Evolutionary conservation across 2,888 invertebrate species (phyloP), one percentile per base, ranked within the genome.

Genomic region (Platerodrilus igneus): DNA sequence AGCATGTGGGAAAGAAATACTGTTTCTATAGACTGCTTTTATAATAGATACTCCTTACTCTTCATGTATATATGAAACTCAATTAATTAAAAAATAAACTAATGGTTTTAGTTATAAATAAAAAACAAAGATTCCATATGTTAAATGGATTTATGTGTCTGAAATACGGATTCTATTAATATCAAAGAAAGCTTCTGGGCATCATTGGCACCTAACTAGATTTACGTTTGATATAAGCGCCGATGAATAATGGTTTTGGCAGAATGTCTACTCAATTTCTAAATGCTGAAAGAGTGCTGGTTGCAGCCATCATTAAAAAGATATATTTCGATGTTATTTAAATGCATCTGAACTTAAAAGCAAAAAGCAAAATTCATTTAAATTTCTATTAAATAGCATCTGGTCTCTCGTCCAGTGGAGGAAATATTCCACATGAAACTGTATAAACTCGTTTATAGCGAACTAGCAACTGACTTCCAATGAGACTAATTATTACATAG

Each of bases 1-100:
- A 56, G 57, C 51, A 45, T 29, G 18, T 40, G 28, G 23, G 21
- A 19, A 41, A 33, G 41, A 37, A 37, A 37, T 23, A 23, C 36
- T 25, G 36, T 21, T 29, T 11, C 27, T n/a, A 25, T 14, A 25
- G 10, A 18, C 25, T 13, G 6, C 11, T 25, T 37, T 34, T 17
- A 11, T 16, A 13, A 7, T 18, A 11, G n/a, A 4, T 16, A 7
- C 27, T 21, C 16, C 15, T 19, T 17, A n/a, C 4, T 15, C 13
- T 9, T 15, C 19, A 13, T 10, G 17, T 28, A 16, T 19, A 18
- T 18, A 14, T 16, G 13, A 15, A 16, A 30, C 18, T 5, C 19
- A 19, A 19, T 7, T 19, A n/a, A n/a, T n/a, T n/a, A n/a, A n/a
- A n/a, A n/a, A n/a, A n/a, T n/a, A n/a, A n/a, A n/a, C n/a, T n/a